Base-by-base conservation (phyloP, 1,140 invertebrate genomes). In the Aphaenogaster rudis region DNA sequence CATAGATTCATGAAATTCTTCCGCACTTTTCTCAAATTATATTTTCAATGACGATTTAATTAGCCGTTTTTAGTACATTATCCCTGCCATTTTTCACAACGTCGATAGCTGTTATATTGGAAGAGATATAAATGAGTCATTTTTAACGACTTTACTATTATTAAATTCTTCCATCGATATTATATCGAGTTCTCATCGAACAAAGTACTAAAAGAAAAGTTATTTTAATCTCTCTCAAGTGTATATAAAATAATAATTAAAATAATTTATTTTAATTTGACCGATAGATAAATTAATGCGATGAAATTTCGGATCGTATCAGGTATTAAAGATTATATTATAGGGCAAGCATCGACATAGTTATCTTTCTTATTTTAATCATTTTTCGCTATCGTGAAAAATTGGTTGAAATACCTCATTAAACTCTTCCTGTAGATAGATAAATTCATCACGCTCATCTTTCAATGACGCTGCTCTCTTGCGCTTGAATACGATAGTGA, bases 1-100 rank as follows among this genome's bases (percentile, higher is more conserved):
- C 17, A 33, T 81, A 42, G 33, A 82, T 72, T 59, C 28, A 48
- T 48, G 8, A n/a, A 59, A 72, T 72, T 82, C 67, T 72, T 82
- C 67, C 80, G 80, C 80, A 82, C 52, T 82, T 1, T 28, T 82
- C 17, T 71, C 21, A 45, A 82, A 59, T 71, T 81, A 21, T 81
- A 33, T 13, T 71, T 3, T 69, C 3, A 69, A 54, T 52, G n/a
- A 81, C 13, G 17, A 69, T 69, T 39, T 54, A 17, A 71, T 59
- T 36, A 59, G 5, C 48, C n/a, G 13, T 48, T 59, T 42, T n/a
- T 69, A 50, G 0, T 67, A 72, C 8, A 71, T 28, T 80, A 81
- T 71, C 15, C 4, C 15, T 61, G 21, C 42, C 54, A 61, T 82
- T 48, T 82, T 48, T 82, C 17, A 74, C 61, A 28, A 80, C 17